Percentiles rank a stretch among this genome's conserved stretches.
Conservation (phyloP, 2,113 vertebrate genomes). For the Oncorhynchus keta region DNA sequence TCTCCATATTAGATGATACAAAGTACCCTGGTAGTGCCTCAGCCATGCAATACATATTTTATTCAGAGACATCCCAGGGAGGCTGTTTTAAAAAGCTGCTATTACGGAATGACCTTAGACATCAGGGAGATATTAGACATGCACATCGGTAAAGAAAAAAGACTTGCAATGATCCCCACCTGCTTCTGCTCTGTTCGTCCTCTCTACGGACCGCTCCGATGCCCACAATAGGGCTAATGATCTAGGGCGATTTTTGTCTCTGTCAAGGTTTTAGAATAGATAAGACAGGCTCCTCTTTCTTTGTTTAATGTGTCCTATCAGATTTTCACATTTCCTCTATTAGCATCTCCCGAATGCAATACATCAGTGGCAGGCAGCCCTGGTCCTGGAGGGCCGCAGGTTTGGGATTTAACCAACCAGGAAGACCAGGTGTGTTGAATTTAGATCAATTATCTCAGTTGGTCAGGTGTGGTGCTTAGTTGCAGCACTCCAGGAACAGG, state of each 20-base stretch:
- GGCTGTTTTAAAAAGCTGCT: conserved; percentile 23
- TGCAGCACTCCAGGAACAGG: too few relatives aligned
- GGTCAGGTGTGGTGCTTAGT: too few relatives aligned
- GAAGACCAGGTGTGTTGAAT: too few relatives aligned
- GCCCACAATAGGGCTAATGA: neutral
- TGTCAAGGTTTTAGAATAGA: neutral
- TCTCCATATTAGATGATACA: conserved; percentile 23
- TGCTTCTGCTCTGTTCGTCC: neutral
- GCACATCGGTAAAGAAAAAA: conserved; percentile 28
- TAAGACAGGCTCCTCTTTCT: neutral
- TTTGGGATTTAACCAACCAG: too few relatives aligned
- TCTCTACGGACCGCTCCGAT: neutral
- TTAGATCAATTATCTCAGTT: too few relatives aligned
- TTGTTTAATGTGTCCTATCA: neutral
- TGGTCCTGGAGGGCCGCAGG: too few relatives aligned
- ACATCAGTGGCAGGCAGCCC: neutral
- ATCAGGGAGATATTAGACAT: conserved; percentile 28
- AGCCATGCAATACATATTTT: conserved; percentile 29
- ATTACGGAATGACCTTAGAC: conserved; percentile 37
- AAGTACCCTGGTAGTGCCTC: conserved; percentile 25
- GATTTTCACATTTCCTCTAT: neutral
- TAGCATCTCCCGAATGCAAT: neutral
- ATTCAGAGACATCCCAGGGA: conserved; percentile 30
- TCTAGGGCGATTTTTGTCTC: neutral
- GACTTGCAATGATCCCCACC: conserved; percentile 4